phyloP scores from a whole-genome alignment of 1,140 invertebrate genomes.

The Nebria ingens region DNA sequence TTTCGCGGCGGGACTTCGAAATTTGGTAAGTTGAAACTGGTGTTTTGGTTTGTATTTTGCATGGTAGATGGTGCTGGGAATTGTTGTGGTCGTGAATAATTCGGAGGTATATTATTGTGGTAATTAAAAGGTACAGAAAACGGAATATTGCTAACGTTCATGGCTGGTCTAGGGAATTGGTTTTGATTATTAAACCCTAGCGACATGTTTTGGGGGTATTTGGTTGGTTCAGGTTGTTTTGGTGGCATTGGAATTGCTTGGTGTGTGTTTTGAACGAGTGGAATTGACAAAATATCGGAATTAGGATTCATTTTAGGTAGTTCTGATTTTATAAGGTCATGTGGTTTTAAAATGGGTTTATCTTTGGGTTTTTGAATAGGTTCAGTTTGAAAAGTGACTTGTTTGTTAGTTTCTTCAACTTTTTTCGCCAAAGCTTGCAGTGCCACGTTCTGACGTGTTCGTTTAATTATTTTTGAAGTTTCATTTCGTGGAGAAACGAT shows the following conservation, averaged over 20 bases:
- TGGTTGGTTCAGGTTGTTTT: neutral
- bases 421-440: conserved; percentile 63
- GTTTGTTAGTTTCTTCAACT: conserved; percentile 45
- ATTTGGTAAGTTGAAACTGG: neutral
- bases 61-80: neutral
- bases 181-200: neutral
- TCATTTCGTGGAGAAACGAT: conserved; percentile 13
- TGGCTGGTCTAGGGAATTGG: neutral
- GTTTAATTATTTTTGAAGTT: conserved; percentile 24
- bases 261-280: neutral
- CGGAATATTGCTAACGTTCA: neutral
- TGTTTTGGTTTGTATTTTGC: neutral
- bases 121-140: neutral
- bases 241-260: neutral
- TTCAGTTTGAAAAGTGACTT: conserved; percentile 31
- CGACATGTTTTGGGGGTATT: neutral
- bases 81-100: neutral
- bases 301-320: neutral
- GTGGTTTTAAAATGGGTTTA: neutral
- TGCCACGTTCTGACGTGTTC: conserved; percentile 31
- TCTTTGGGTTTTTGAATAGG: neutral
- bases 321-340: neutral
- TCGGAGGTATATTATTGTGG: neutral
- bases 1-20: neutral
- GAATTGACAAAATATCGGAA: neutral